phyloP scores from a whole-genome alignment of 2,113 vertebrate species.

The Cervus canadensis region DNA sequence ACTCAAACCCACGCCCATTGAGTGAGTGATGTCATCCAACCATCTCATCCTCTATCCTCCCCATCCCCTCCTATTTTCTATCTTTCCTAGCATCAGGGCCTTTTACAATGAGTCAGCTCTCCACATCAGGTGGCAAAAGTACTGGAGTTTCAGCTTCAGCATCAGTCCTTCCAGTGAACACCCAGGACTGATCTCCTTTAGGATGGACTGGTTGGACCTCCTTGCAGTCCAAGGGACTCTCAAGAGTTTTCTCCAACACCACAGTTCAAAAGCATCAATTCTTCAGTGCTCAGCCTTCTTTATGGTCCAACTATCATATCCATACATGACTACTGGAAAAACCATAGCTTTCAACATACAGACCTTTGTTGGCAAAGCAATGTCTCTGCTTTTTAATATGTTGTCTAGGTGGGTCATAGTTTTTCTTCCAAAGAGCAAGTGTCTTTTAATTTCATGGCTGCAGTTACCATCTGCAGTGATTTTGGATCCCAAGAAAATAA shows the following conservation, averaged over 20 bases:
- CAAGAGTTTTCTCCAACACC: not conserved
- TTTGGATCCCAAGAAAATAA: not conserved
- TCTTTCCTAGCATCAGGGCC: not conserved
- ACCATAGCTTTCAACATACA: not conserved
- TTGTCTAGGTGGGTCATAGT: not conserved
- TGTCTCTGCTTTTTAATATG: not conserved
- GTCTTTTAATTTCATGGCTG: not conserved
- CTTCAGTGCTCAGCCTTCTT: rapidly evolving
- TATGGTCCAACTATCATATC: not conserved
- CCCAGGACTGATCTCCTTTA: not conserved
- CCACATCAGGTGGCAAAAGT: not conserved
- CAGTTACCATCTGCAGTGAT: not conserved
- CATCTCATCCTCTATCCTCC: not conserved
- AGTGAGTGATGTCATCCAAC: not conserved
- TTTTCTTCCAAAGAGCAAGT: not conserved
- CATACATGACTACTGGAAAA: not conserved
- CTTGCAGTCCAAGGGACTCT: not conserved
- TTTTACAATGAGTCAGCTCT: not conserved
- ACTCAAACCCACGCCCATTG: rapidly evolving
- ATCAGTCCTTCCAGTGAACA: not conserved
- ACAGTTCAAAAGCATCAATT: not conserved
- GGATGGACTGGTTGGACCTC: not conserved
- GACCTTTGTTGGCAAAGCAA: not conserved
- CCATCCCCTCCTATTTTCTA: not conserved
- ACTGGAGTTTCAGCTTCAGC: not conserved